Evolutionary conservation across 2,113 vertebrate species (phyloP).

Genomic region (Ibidorhyncha struthersii): DNA sequence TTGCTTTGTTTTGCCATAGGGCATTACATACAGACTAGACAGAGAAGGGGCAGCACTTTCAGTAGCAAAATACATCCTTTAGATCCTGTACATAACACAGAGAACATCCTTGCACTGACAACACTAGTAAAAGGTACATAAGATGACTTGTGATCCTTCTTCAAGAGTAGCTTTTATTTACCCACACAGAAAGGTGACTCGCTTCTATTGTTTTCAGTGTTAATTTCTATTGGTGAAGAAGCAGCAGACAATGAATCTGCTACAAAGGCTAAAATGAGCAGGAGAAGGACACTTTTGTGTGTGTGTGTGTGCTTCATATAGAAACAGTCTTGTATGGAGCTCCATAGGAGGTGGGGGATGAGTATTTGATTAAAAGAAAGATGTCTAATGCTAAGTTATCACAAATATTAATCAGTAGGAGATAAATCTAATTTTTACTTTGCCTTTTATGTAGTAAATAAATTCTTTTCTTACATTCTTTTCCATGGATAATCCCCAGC

Average conservation of each 20-base stretch:
- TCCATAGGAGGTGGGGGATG: neutral
- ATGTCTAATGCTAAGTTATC: neutral
- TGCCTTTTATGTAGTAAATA: slow-evolving; percentile 6
- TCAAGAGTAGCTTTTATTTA: neutral
- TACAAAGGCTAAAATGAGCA: neutral
- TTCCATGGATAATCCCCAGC: slow-evolving; percentile 38
- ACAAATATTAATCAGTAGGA: neutral
- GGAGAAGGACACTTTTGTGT: neutral
- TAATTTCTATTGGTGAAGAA: neutral
- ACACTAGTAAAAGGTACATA: neutral
- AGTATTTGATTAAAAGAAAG: neutral
- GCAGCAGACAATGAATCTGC: neutral
- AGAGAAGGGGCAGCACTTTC: neutral
- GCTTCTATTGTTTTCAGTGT: neutral
- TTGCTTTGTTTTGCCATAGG: neutral
- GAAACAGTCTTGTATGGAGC: neutral
- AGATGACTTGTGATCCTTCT: neutral
- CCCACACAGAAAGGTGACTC: neutral
- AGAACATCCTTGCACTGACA: neutral
- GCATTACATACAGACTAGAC: neutral
- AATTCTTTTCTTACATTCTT: slow-evolving; percentile 44
- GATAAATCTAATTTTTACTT: slow-evolving; percentile 6
- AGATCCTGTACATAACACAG: neutral
- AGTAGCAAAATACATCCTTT: neutral
- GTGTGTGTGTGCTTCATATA: neutral